phyloP scores from a whole-genome alignment of 2,797 vertebrate species.

The Yasuhikotakia modesta region DNA sequence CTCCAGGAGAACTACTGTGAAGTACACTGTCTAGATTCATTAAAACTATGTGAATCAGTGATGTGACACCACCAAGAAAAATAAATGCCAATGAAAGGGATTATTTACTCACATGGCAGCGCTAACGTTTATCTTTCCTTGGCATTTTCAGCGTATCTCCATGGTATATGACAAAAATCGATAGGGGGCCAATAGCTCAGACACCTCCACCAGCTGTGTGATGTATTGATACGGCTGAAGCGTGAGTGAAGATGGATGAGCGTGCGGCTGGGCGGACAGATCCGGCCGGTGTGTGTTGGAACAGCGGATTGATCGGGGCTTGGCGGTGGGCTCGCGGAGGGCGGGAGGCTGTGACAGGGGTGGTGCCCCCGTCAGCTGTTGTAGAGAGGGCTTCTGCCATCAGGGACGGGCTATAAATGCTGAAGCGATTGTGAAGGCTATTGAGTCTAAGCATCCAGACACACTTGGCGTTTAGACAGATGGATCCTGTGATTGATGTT shows the following conservation, averaged over 20 bases:
- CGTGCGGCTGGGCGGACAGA: slow-evolving; percentile 11
- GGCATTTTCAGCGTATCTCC: slow-evolving; percentile 24
- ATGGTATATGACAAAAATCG: slow-evolving; percentile 72
- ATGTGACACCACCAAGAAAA: slow-evolving; percentile 4
- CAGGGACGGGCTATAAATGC: not conserved
- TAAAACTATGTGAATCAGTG: slow-evolving; percentile 5
- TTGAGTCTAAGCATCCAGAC: not conserved
- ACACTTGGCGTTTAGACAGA: not conserved
- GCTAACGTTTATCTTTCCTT: slow-evolving; percentile 11
- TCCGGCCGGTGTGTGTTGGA: slow-evolving; percentile 17
- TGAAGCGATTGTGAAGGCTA: not conserved
- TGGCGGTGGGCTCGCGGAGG: slow-evolving; percentile 3
- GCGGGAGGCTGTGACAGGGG: slow-evolving; percentile 8
- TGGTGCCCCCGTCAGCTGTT: slow-evolving; percentile 37
- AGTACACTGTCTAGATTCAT: not conserved
- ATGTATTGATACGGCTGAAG: slow-evolving; percentile 63
- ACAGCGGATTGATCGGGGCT: slow-evolving; percentile 39
- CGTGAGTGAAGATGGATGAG: slow-evolving; percentile 36
- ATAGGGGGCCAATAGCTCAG: slow-evolving; percentile 71
- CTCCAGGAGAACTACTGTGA: not conserved
- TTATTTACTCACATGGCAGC: slow-evolving; percentile 15
- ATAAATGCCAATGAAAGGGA: slow-evolving; percentile 19
- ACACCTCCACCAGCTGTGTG: slow-evolving; percentile 64
- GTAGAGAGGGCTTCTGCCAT: slow-evolving; percentile 8
- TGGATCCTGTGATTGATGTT: not conserved